phyloP scores from a whole-genome alignment of 2,797 vertebrate species.

The Muscicapa striata region DNA sequence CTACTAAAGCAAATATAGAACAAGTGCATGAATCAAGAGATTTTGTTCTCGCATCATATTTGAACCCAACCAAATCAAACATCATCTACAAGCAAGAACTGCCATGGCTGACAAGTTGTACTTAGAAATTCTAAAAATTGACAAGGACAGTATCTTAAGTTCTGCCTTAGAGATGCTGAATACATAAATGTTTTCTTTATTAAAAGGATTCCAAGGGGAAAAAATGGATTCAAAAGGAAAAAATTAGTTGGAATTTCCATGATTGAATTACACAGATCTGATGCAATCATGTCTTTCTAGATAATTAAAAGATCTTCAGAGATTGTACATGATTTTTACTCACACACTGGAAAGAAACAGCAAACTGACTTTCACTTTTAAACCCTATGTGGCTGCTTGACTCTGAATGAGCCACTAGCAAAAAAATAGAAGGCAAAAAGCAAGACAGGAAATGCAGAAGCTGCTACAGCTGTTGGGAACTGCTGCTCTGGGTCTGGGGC shows the following conservation, averaged over 20 bases:
- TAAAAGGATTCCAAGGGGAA: neutral
- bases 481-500: fast-evolving
- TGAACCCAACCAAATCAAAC: neutral
- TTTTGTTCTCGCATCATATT: neutral
- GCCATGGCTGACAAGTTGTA: neutral
- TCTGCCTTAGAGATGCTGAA: neutral
- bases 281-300: neutral
- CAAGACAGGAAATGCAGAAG: neutral
- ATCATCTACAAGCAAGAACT: neutral
- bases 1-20: neutral
- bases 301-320: neutral
- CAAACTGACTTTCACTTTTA: neutral
- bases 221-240: neutral
- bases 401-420: neutral
- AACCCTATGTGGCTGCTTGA: neutral
- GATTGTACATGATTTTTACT: fast-evolving
- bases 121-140: neutral
- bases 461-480: neutral
- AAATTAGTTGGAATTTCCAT: neutral
- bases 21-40: neutral
- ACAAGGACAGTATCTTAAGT: neutral
- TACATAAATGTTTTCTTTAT: neutral
- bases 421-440: neutral
- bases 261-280: neutral
- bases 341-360: neutral